Base-by-base conservation (phyloP, 2,888 invertebrate species). In the Drosophila limbata region DNA sequence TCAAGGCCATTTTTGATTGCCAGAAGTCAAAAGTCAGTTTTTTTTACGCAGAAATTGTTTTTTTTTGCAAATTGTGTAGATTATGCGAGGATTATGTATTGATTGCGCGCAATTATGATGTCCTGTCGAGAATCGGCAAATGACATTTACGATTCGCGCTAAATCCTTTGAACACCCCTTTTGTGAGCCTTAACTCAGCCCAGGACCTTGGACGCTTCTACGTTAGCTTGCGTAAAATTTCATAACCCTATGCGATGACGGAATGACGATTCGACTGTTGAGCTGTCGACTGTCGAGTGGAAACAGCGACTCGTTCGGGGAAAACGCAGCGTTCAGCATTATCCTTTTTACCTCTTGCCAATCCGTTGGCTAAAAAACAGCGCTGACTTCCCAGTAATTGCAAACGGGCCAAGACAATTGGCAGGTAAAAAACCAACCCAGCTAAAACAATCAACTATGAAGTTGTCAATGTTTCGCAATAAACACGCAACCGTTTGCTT, bases 261-360 rank as follows among this genome's bases (percentile, higher is more conserved):
- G 25, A 13, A 15, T 53, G 37, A 35, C n/a, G 28, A n/a, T 15
- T 28, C 11, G 19, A 4, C 19, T 2, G 25, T 25, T 5, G 25
- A 37, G 13, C 4, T 21, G 17, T 5, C 3, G 28, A 47, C 25
- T 31, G 57, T 21, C 11, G 21, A 25, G 19, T 11, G 25, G 6
- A 5, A 52, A 10, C 33, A 31, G 53, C 53, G 35, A 31, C 19
- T 21, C 15, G 40, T 88, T 75, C 87, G 61, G 8, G 47, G 75
- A 80, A 85, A 65, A 44, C 56, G 40, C 44, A 56, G 61, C 65
- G 71, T 83, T 62, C 52, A 11, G 21, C 62, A 21, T 56, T 72
- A 78, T 84, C 85, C 89, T 73, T 84, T 88, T 87, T 77, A 85
- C 80, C 88, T 88, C 87, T 88, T 89, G 90, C 81, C 90, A 86